Evolutionary conservation across 2,888 invertebrate species (phyloP), one percentile per base, ranked within the genome.

Genomic region (Andrena bucephala): DNA sequence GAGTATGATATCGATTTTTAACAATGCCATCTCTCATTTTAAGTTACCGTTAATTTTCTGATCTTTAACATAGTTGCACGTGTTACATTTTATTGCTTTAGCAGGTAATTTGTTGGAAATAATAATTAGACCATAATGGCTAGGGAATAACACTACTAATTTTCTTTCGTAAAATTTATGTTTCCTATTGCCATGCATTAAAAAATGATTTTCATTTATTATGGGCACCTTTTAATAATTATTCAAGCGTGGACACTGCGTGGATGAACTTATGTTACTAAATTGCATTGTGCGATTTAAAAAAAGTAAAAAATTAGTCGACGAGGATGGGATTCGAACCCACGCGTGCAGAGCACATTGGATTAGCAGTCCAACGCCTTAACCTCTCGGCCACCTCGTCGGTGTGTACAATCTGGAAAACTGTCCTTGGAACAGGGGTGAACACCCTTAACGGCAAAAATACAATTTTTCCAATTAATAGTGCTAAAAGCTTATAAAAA

Each of bases 361-460:
- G 94, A 94, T 94, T 94, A 94, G 94, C 94, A 94, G 94, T 94
- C 94, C 94, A 94, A 94, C 94, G 94, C 94, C 94, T 94, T 94
- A 94, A 94, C 94, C 94, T 94, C 94, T 94, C 94, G 94, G 94
- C 94, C 94, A 94, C 94, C 94, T 94, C 94, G 93, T 94, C 93
- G 75, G 57, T 27, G 57, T 57, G 29, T 57, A 60, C n/a, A 20
- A 1, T 8, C 0, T 29, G 16, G 31, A 74, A 85, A 87, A 85
- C 73, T 77, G 62, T 67, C 29, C 24, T 57, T 73, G 2, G 66
- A 76, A 73, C 62, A 83, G 73, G 80, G 80, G 72, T 79, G 36
- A 66, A 67, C 67, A 33, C 52, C 63, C 62, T 48, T 50, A 2
- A 54, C 2, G 2, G 42, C 33, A 36, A 20, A 66, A 78, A 33